These are phyloP conservation scores for Pollimyrus isidori DNA, from an alignment of 2,113 vertebrate genomes.

Conservation along the genomic window DNA sequence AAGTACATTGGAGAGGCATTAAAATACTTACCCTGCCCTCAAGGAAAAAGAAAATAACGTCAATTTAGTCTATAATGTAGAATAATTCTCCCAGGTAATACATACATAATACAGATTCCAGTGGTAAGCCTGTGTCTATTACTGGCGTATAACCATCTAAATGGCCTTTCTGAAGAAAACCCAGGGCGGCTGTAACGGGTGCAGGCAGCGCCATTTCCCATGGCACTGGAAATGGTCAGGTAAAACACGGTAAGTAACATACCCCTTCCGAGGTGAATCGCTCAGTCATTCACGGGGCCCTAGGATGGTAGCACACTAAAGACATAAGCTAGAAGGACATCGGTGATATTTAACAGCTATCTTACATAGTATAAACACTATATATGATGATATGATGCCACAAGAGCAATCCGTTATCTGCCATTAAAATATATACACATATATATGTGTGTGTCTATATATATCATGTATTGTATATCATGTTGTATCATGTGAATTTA, in stretches of 20 bases:
- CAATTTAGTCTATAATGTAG: not conserved
- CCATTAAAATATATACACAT: not conserved
- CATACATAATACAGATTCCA: not conserved
- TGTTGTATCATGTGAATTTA: not conserved
- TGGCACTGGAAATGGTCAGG: not conserved
- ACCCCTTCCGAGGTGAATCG: not conserved
- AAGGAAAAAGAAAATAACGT: not conserved
- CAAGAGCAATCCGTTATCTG: not conserved
- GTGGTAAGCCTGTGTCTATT: not conserved
- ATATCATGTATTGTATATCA: no score
- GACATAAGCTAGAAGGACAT: not conserved
- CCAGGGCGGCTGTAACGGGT: not conserved
- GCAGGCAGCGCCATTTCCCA: not conserved
- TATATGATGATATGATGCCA: not conserved
- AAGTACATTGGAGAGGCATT: not conserved
- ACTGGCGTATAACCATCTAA: not conserved
- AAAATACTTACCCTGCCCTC: slow-evolving; percentile 1
- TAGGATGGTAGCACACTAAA: not conserved
- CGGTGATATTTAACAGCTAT: not conserved
- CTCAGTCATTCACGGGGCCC: not conserved
- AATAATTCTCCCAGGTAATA: not conserved
- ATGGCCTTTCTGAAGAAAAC: not conserved
- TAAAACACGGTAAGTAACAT: not conserved
- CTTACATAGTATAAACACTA: not conserved
- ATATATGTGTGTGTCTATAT: no score